Base-by-base conservation (phyloP, 2,888 invertebrate genomes). In the Cloeon dipterum region DNA sequence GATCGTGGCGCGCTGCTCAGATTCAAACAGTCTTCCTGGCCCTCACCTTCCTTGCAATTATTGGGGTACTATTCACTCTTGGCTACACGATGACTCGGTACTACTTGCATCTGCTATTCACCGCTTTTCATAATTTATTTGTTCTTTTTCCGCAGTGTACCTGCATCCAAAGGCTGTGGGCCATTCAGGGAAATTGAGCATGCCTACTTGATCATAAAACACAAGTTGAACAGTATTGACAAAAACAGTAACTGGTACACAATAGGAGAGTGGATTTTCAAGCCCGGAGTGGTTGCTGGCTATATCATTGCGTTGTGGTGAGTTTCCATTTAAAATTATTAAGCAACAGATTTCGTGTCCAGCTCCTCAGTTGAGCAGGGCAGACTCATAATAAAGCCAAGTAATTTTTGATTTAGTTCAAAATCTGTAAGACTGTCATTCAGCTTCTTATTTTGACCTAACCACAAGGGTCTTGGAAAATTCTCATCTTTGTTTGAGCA, bases 21-120 rank as follows among this genome's bases (percentile, higher is more conserved):
- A 74, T 76, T 1, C 72, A 79, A 49, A 81, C 82, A 0, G 64
- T 77, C 38, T 72, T 79, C 45, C 62, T 73, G 43, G 68, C 71
- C 47, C 57, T 75, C 43, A 66, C 70, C 3, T 73, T 76, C 41
- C 47, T 74, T 35, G 70, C 73, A 0, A 61, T 74, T 34, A 60
- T 75, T 42, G 57, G 65, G 1, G 63, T 72, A 1, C 52, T 74
- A 5, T 62, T 68, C 16, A 61, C 59, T 0, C 50, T 70, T 29
- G 73, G 71, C n/a, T 70, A 70, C 13, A 56, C 74, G n/a, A 62
- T 77, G 42, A 58, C 72, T 3, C 58, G 61, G 73, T 74, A 47
- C 20, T 34, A n/a, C 19, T n/a, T n/a, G n/a, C n/a, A 34, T 34
- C 2, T 18, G 18, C 14, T 13, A 20, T 34, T 17, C 21, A 16